phyloP scores from a whole-genome alignment of 2,797 vertebrate species.

The Smutsia gigantea region DNA sequence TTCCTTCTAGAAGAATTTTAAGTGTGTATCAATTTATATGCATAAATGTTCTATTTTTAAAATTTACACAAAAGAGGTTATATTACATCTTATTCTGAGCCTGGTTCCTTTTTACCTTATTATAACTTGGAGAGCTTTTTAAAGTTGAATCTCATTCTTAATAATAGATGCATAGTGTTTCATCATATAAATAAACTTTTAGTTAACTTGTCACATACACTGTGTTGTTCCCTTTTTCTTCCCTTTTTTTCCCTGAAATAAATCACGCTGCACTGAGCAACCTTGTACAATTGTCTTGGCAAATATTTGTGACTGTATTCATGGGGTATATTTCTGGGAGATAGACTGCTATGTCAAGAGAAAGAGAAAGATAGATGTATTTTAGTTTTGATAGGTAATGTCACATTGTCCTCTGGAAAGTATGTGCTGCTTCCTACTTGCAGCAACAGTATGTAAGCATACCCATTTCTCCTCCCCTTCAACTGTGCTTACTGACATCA shows the following conservation, averaged over 20 bases:
- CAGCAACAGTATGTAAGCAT: not conserved
- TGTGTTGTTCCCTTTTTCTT: not conserved
- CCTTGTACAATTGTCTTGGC: not conserved
- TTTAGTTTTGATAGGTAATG: constrained; percentile 10
- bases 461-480: not conserved
- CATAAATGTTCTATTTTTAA: not conserved
- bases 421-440: not conserved
- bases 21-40: not conserved
- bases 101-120: not conserved
- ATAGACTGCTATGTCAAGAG: not conserved
- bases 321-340: constrained; percentile 22
- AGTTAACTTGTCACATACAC: not conserved
- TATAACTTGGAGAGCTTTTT: not conserved
- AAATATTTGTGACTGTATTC: not conserved
- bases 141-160: not conserved
- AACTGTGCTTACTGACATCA: constrained; percentile 10
- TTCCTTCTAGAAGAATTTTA: constrained; percentile 19
- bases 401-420: not conserved
- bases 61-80: not conserved
- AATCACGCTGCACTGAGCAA: not conserved
- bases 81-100: not conserved
- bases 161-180: not conserved
- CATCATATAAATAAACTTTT: constrained; percentile 11
- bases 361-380: not conserved
- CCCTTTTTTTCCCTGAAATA: not conserved